These are phyloP conservation scores for Alcis repandata DNA, from an alignment of 2,888 invertebrate species.

Conservation along the genomic window DNA sequence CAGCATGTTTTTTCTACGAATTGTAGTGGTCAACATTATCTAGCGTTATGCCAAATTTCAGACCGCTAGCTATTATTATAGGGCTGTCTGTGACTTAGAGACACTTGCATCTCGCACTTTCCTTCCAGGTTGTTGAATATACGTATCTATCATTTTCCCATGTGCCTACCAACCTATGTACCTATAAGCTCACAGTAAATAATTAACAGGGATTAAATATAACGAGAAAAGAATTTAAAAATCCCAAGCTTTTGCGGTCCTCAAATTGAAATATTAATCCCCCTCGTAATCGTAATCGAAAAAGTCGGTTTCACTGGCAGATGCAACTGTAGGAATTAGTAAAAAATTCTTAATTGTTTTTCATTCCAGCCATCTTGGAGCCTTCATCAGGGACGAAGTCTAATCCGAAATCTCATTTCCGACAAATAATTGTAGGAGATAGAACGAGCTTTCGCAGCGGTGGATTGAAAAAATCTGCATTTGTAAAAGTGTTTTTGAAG, in stretches of 20 bases:
- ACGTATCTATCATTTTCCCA: no score
- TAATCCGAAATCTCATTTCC: slow-evolving; percentile 82
- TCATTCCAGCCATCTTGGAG: slow-evolving; percentile 63
- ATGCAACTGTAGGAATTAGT: slow-evolving; percentile 55
- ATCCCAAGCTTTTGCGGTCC: slow-evolving; percentile 10
- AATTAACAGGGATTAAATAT: not conserved
- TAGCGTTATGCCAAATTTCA: no score
- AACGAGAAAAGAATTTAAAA: not conserved
- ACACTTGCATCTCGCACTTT: no score
- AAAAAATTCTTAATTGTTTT: slow-evolving; percentile 69
- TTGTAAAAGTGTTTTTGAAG: slow-evolving; percentile 10
- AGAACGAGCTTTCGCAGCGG: slow-evolving; percentile 49
- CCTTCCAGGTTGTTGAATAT: no score
- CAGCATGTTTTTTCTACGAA: no score
- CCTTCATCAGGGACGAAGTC: slow-evolving; percentile 67
- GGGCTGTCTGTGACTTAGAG: no score
- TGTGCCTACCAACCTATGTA: not conserved
- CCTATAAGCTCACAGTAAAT: not conserved
- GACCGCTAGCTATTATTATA: no score
- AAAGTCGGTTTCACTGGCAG: slow-evolving; percentile 24
- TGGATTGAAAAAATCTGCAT: slow-evolving; percentile 25
- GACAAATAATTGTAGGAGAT: slow-evolving; percentile 74
- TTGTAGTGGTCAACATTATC: no score
- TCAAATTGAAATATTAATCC: slow-evolving; percentile 34
- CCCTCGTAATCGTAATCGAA: slow-evolving; percentile 22